Evolutionary conservation across 2,113 vertebrate species (phyloP), one percentile per base, ranked within the genome.

Genomic region (Pollimyrus isidori): DNA sequence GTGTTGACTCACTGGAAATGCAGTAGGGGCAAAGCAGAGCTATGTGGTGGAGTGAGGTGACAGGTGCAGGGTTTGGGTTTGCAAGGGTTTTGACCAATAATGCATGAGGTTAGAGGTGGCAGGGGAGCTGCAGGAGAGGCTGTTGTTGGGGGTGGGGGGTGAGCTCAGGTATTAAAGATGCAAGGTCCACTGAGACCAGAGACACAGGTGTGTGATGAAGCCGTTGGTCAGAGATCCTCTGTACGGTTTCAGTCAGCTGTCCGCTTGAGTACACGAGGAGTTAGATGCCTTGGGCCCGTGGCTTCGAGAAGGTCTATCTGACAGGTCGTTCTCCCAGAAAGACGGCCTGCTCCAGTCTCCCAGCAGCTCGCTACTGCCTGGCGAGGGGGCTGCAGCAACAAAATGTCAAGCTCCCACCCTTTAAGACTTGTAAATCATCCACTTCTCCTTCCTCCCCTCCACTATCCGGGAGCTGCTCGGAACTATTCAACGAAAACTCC

Each of bases 391-490:
- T 5, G n/a, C 62, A 4, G n/a, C 30, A 76, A 76, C 11, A 5
- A 76, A 46, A 48, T 48, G 45, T 48, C 39, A 45, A 84, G 84
- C 87, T 86, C 82, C 84, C 89, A 80, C 91, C 88, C 53, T 87
- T 91, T 42, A 89, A 87, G 89, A 91, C 92, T 88, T 69, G 83
- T 49, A 90, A 90, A 90, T 90, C 80, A 89, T 82, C 87, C 48
- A 30, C 62, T 87, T 88, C 87, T 83, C 30, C 48, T 48, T 87
- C 80, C 85, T 35, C 19, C 11, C 84, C 69, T 76, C 82, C 10
- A 49, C 52, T 56, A 73, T 88, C 52, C 87, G 4, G 46, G 87
- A 53, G 30, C 83, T 53, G 35, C 26, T 49, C 26, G 19, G 80
- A 48, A 83, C 88, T 19, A 39, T 39, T 35, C 39, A 30, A 17